These are phyloP conservation scores for Archips crataeganus DNA, from an alignment of 2,888 invertebrate species.

Conservation along the genomic window DNA sequence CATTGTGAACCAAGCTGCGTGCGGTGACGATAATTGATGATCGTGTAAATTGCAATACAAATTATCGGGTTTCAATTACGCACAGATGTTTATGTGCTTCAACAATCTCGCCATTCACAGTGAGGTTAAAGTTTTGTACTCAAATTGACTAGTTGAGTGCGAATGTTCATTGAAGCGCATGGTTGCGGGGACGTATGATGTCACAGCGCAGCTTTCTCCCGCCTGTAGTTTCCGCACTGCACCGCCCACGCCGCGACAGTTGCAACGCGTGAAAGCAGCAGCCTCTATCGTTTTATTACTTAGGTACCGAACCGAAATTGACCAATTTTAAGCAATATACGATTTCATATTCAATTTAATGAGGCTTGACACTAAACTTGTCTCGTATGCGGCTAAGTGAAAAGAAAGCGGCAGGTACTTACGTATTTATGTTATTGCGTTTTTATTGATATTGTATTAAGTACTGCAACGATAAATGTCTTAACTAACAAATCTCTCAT, in stretches of 20 bases:
- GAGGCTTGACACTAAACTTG: conserved; percentile 28
- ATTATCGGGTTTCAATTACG: conserved; percentile 34
- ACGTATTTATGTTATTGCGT: conserved; percentile 1
- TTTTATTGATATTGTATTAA: conserved; percentile 26
- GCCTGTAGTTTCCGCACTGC: conserved; percentile 46
- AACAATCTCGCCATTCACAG: conserved; percentile 23
- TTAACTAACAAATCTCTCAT: not conserved
- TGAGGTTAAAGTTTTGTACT: conserved; percentile 22
- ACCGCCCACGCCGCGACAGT: conserved; percentile 46
- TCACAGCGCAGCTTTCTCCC: conserved; percentile 73
- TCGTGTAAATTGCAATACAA: conserved; percentile 28
- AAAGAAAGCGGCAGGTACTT: conserved; percentile 29
- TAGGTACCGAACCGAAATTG: conserved; percentile 36
- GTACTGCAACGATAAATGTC: conserved; percentile 1
- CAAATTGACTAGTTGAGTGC: conserved; percentile 20
- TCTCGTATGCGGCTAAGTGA: conserved; percentile 27
- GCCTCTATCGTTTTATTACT: conserved; percentile 55
- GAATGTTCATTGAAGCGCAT: conserved; percentile 53
- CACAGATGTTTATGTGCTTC: conserved; percentile 20
- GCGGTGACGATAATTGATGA: conserved; percentile 18
- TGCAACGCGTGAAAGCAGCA: conserved; percentile 73
- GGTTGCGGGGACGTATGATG: conserved; percentile 66
- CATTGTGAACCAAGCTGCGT: conserved; percentile 7
- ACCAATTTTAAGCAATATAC: conserved; percentile 40
- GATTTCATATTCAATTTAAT: conserved; percentile 34